Conservation (phyloP, 2,888 invertebrate genomes). For the Trypoxylon attenuatum region DNA sequence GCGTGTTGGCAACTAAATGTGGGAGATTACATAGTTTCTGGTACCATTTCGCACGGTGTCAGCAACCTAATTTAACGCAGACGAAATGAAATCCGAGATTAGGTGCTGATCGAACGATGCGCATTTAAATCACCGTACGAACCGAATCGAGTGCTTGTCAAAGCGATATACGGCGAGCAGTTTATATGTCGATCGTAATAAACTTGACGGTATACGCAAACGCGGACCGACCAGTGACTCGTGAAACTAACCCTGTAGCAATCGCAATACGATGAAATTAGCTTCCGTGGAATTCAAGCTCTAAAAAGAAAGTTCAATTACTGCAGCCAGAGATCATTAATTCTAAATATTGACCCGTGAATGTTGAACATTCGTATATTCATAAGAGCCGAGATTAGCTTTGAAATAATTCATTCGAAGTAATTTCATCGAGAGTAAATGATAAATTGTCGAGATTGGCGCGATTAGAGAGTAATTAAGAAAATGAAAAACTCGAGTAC, state of each 20-base stretch:
- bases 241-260: constrained; percentile 10
- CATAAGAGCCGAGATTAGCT: too few species aligned
- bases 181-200: constrained; percentile 63
- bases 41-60: constrained; percentile 30
- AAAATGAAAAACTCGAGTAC: too few species aligned
- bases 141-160: constrained; percentile 20
- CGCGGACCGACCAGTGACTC: constrained; percentile 25
- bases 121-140: constrained; percentile 63
- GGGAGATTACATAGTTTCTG: constrained; percentile 27
- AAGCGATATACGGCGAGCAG: constrained; percentile 35
- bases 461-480: not conserved
- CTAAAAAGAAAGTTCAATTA: too few species aligned
- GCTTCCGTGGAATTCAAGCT: too few species aligned
- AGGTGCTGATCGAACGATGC: constrained; percentile 62
- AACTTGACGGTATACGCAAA: constrained; percentile 55
- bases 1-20: too few species aligned
- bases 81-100: constrained; percentile 70
- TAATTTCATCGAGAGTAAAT: too few species aligned
- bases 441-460: too few species aligned
- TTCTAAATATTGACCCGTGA: too few species aligned
- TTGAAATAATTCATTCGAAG: too few species aligned
- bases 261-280: too few species aligned
- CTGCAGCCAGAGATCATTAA: too few species aligned
- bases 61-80: constrained; percentile 59
- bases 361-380: too few species aligned